phyloP scores from a whole-genome alignment of 2,888 invertebrate genomes.

The Pseudeuparius sepicola region DNA sequence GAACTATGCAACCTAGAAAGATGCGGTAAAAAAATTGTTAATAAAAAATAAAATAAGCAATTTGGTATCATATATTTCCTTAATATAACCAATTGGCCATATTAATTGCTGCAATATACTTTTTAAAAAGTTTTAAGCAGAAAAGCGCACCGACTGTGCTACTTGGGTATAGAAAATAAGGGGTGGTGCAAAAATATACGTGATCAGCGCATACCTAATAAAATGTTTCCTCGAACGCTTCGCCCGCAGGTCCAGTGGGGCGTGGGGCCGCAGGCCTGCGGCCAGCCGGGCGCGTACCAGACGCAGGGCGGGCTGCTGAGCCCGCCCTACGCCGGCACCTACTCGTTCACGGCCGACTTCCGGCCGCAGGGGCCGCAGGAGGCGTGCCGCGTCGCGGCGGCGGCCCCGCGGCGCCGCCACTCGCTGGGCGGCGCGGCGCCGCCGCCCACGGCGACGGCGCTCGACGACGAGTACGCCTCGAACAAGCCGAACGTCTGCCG shows the following conservation, averaged over 20 bases:
- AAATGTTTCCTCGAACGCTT: too few relatives aligned
- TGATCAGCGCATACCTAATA: too few relatives aligned
- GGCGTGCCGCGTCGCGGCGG: conserved; percentile 41
- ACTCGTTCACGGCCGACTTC: conserved; percentile 77
- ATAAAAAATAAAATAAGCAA: too few relatives aligned
- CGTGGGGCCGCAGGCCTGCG: conserved; percentile 41
- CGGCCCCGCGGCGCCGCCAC: conserved; percentile 36
- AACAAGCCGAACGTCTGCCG: conserved; percentile 83
- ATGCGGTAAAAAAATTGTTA: too few relatives aligned
- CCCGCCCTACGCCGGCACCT: conserved; percentile 61
- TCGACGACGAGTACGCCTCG: conserved; percentile 66
- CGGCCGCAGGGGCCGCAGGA: conserved; percentile 57
- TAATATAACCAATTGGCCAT: too few relatives aligned
- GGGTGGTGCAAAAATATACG: too few relatives aligned
- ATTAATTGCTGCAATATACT: too few relatives aligned
- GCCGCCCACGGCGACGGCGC: conserved; percentile 26
- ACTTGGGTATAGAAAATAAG: too few relatives aligned
- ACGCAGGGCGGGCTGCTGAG: conserved; percentile 54
- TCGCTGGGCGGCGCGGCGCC: conserved; percentile 31
- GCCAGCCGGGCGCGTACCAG: conserved; percentile 41
- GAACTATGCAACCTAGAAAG: too few relatives aligned
- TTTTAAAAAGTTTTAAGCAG: too few relatives aligned
- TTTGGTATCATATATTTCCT: too few relatives aligned
- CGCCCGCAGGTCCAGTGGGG: conserved; percentile 70
- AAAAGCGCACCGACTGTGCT: too few relatives aligned